Percentiles rank a stretch among this genome's conserved stretches.
Evolutionary conservation across 1,140 invertebrate genomes (phyloP).

Genomic region (Hormaphis cornu): DNA sequence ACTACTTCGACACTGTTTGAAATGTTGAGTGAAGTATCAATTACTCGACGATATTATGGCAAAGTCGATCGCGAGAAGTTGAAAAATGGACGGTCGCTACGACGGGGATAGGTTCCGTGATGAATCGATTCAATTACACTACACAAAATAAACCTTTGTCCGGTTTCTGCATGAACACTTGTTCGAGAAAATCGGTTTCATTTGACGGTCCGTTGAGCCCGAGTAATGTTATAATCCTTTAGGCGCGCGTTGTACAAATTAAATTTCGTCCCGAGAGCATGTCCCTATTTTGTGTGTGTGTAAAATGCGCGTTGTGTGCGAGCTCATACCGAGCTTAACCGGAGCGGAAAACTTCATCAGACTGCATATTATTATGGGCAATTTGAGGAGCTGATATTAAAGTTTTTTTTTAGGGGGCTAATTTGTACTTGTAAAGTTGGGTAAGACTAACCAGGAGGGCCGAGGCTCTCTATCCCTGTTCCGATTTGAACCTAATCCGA

Average conservation of each 20-base stretch:
- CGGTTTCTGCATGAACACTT: conserved; percentile 3
- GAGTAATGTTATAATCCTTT: conserved; percentile 29
- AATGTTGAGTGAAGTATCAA: too few relatives aligned
- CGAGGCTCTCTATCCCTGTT: too few relatives aligned
- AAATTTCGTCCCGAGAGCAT: conserved; percentile 4
- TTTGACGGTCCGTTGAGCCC: conserved; percentile 21
- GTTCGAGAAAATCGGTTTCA: conserved; percentile 20
- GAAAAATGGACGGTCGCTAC: too few relatives aligned
- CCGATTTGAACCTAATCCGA: too few relatives aligned
- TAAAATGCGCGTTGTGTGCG: conserved; percentile 1
- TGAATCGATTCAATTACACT: conserved; percentile 3
- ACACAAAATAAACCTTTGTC: conserved; percentile 16
- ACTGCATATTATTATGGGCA: neutral
- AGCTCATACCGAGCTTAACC: neutral
- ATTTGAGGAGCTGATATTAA: neutral
- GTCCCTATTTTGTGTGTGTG: conserved; percentile 2
- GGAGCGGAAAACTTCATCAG: conserved; percentile 23
- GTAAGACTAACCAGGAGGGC: too few relatives aligned
- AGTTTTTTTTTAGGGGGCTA: neutral
- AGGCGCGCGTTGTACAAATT: conserved; percentile 12
- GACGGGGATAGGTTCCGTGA: neutral
- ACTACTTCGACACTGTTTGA: too few relatives aligned
- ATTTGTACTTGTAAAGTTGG: neutral
- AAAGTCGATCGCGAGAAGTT: too few relatives aligned
- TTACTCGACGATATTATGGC: too few relatives aligned